phyloP scores from a whole-genome alignment of 1,140 invertebrate species.

The Ruditapes philippinarum region DNA sequence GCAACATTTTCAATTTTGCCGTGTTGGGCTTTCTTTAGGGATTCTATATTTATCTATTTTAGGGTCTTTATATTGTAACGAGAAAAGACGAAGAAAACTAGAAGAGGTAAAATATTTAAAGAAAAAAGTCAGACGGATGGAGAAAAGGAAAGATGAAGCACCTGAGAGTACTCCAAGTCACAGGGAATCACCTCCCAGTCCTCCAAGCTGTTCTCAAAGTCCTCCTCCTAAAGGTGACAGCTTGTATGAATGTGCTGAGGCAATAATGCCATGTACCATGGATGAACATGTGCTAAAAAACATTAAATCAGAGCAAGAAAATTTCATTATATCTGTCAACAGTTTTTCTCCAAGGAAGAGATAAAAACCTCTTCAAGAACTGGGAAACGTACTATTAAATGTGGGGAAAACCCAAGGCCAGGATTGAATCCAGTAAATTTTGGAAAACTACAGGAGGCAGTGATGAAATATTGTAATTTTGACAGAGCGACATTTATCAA shows the following conservation, averaged over 20 bases:
- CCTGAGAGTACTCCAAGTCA: constrained; percentile 44
- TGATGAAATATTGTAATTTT: constrained; percentile 45
- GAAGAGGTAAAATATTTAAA: constrained; percentile 30
- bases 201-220: too few relatives aligned
- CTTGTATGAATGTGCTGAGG: constrained; percentile 45
- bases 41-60: too few relatives aligned
- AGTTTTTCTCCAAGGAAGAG: constrained; percentile 45
- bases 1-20: too few relatives aligned
- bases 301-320: constrained; percentile 50
- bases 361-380: constrained; percentile 37
- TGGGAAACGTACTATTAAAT: constrained; percentile 47
- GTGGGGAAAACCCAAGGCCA: constrained; percentile 41
- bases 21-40: too few relatives aligned
- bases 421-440: constrained; percentile 31
- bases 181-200: constrained; percentile 53
- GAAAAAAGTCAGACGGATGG: constrained; percentile 20
- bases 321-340: constrained; percentile 40
- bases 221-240: constrained; percentile 28
- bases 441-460: constrained; percentile 35
- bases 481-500: constrained; percentile 42
- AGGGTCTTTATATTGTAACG: too few relatives aligned
- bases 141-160: constrained; percentile 36
- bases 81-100: constrained; percentile 47
- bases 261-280: constrained; percentile 38
- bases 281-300: constrained; percentile 44